These are phyloP conservation scores for Tragelaphus strepsiceros DNA, from an alignment of 2,113 vertebrate genomes.

Conservation along the genomic window DNA sequence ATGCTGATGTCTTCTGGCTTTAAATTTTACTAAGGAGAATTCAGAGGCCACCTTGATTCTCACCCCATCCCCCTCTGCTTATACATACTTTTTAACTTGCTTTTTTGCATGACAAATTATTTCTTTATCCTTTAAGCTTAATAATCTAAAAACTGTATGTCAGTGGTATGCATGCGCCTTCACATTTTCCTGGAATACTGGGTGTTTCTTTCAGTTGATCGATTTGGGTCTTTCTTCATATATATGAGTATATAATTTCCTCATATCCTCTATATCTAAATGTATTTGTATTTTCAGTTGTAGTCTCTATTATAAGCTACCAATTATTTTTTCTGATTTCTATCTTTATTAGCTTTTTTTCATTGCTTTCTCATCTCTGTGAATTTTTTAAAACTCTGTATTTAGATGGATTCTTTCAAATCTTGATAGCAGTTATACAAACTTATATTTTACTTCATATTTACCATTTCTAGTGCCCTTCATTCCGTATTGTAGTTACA, in stretches of 20 bases:
- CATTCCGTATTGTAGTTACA: not conserved
- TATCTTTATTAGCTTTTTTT: not conserved
- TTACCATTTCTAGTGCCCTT: not conserved
- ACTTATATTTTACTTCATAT: not conserved
- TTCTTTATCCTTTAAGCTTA: not conserved
- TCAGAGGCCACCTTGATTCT: not conserved
- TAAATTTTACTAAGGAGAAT: not conserved
- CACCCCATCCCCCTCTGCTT: not conserved
- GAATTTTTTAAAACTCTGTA: not conserved
- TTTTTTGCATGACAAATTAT: not conserved
- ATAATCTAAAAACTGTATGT: not conserved
- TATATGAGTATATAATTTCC: not conserved
- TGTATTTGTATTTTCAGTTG: not conserved
- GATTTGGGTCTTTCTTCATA: not conserved
- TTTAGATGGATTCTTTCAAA: not conserved
- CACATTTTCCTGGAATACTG: not conserved
- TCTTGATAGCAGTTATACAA: not conserved
- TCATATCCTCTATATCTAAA: not conserved
- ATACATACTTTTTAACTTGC: not conserved
- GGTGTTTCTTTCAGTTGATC: not conserved
- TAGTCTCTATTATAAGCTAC: not conserved
- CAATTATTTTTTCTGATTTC: not conserved
- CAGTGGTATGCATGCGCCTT: not conserved
- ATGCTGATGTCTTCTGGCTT: not conserved
- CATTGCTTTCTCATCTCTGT: not conserved